Percentiles rank a stretch among this genome's conserved stretches.
Conservation (phyloP, 2,888 invertebrate species). For the Drosophila cracens region DNA sequence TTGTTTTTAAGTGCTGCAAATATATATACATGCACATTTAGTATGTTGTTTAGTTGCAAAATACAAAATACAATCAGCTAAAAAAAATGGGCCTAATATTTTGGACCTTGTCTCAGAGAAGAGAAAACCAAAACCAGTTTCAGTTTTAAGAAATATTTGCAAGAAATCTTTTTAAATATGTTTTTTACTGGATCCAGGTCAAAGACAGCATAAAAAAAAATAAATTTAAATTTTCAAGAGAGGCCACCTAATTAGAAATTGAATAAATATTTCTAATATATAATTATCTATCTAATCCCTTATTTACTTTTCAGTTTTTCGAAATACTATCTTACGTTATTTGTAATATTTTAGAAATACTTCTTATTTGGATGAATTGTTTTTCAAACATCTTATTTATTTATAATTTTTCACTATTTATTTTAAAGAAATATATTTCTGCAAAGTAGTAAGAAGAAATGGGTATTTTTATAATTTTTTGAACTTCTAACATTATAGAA, state of each 20-base stretch:
- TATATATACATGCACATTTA: background rate
- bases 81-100: background rate
- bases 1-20: constrained; percentile 75
- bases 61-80: background rate
- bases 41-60: background rate
- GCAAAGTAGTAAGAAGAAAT: background rate
- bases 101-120: background rate
- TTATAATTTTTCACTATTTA: background rate
- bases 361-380: background rate
- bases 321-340: background rate
- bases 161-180: background rate
- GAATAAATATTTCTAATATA: background rate
- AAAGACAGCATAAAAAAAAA: background rate
- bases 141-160: background rate
- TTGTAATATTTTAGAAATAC: background rate
- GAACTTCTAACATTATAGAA: background rate
- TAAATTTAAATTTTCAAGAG: background rate
- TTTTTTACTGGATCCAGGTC: background rate
- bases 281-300: background rate
- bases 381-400: background rate
- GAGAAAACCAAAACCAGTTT: background rate
- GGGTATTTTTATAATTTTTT: background rate
- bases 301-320: background rate
- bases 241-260: background rate
- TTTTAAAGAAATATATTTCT: background rate